Evolutionary conservation across 2,888 invertebrate genomes (phyloP).

Genomic region (Melikaiella ostensackeni): DNA sequence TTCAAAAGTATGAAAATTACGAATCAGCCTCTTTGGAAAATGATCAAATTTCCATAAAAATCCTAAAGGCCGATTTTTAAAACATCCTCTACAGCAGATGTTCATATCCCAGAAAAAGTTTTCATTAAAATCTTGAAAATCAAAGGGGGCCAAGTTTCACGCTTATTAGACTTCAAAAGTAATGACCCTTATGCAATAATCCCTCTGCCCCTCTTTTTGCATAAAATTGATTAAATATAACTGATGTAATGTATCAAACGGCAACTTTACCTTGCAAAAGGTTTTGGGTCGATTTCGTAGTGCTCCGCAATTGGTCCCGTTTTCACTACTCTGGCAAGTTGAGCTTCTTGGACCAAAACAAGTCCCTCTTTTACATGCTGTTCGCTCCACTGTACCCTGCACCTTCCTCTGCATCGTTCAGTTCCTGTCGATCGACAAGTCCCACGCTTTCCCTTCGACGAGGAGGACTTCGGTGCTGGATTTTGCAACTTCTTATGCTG

Average conservation of each 20-base stretch:
- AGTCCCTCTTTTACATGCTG: constrained; percentile 78
- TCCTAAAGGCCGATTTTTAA: no score
- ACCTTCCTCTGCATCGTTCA: constrained; percentile 71
- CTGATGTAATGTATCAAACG: background rate
- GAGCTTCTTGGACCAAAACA: constrained; percentile 77
- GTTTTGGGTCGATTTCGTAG: constrained; percentile 78
- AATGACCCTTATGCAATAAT: no score
- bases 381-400: constrained; percentile 78
- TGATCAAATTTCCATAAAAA: no score
- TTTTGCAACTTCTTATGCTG: constrained; percentile 67
- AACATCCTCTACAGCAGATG: no score
- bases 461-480: constrained; percentile 60
- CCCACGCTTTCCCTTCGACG: constrained; percentile 54
- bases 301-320: constrained; percentile 79
- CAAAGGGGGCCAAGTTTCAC: no score
- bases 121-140: no score
- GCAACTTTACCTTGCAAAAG: constrained; percentile 78
- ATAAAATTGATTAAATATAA: no score
- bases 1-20: no score
- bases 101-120: no score
- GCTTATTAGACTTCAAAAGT: no score
- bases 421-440: constrained; percentile 54
- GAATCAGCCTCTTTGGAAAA: no score
- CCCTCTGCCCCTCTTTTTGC: no score
- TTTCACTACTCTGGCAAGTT: constrained; percentile 77